Percentiles rank a stretch among this genome's conserved stretches.
Conservation (phyloP, 2,797 vertebrate genomes). For the Sarcoramphus papa region DNA sequence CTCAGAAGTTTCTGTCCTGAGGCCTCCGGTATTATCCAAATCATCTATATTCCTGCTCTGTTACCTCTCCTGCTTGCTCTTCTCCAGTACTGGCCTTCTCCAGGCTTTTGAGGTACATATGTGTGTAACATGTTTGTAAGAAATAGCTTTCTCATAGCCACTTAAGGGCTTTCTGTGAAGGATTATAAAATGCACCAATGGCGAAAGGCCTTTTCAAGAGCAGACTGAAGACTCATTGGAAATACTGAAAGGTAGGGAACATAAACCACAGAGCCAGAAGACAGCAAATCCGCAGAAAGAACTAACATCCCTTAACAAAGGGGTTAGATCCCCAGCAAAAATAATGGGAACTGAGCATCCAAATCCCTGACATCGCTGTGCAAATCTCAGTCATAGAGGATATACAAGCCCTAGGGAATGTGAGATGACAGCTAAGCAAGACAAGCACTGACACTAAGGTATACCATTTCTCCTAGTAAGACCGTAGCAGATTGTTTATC, state of each 20-base stretch:
- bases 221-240: not conserved
- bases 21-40: not conserved
- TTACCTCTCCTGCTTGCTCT: not conserved
- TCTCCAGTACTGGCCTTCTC: not conserved
- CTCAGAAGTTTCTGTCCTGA: not conserved
- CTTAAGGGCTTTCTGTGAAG: not conserved
- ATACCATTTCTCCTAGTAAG: not conserved
- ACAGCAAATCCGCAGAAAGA: not conserved
- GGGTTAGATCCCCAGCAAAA: not conserved
- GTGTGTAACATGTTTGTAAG: accelerated
- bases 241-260: not conserved
- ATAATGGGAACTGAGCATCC: not conserved
- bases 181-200: not conserved
- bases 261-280: not conserved
- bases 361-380: not conserved
- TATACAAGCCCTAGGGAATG: not conserved
- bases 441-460: not conserved
- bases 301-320: not conserved
- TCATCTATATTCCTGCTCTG: not conserved
- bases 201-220: not conserved
- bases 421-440: not conserved
- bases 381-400: not conserved
- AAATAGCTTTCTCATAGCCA: not conserved
- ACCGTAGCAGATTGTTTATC: not conserved
- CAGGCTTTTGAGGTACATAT: not conserved